Evolutionary conservation across 2,888 invertebrate genomes (phyloP), one percentile per base, ranked within the genome.

Genomic region (Agelastica alni): DNA sequence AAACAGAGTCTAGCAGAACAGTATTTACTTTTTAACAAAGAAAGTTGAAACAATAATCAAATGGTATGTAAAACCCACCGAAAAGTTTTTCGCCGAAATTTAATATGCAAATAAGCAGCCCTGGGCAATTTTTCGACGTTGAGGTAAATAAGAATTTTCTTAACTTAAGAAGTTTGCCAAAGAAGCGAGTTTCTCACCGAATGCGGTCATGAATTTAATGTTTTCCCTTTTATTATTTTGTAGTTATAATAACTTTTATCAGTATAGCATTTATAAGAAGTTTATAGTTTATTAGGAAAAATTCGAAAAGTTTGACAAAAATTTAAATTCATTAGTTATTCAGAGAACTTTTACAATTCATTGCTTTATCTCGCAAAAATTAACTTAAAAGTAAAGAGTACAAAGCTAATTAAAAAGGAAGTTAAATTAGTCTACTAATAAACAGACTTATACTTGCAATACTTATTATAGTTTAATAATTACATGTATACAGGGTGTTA

Each of bases 81-180:
- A 30, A 53, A 47, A 53, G 20, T 47, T 47, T 46, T 53, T 44
- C 41, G 28, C 46, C 51, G 39, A 56, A 52, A 56, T 52, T 56
- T 56, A 52, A 52, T 56, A 56, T 56, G 56, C 51, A 56, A 56
- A 56, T 56, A 52, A 42, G 45, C 45, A 32, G 51, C 51, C 36
- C 18, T 10, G 12, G 20, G 44, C 34, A 56, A 56, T 56, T 56
- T 56, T 56, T 51, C 46, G 26, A 12, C 49, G 47, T 41, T 45
- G 37, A 56, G 32, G 56, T 56, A 51, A 56, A 56, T 56, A 51
- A 46, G 56, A 52, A 52, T 56, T 56, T 52, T 56, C 51, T 46
- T 17, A 41, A 56, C 43, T 52, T 56, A 31, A 14, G 48, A 48
- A 48, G 41, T 48, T 48, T 48, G 17, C 39, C 28, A 20, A 31